These are phyloP conservation scores for Trinorchestia longiramus DNA, from an alignment of 1,140 invertebrate genomes.

Conservation along the genomic window DNA sequence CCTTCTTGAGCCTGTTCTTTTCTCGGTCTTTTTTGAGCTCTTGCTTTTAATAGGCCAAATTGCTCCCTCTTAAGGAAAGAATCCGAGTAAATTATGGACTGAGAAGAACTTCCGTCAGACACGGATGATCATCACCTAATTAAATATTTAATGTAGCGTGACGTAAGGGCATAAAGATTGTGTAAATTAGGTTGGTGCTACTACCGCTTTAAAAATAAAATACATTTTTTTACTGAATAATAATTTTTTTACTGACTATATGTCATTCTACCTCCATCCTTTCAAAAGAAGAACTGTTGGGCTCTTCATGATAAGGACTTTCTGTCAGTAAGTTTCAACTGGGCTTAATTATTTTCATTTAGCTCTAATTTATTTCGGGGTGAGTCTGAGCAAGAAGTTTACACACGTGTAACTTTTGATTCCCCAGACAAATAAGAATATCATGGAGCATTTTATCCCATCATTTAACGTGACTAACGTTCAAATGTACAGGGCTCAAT, in stretches of 20 bases:
- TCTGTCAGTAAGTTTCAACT: background rate
- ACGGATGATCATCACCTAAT: background rate
- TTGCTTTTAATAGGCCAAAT: background rate
- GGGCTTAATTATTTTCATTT: background rate
- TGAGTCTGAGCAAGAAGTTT: background rate
- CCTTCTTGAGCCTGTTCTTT: background rate
- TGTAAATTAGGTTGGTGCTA: background rate
- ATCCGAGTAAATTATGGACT: background rate
- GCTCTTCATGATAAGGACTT: background rate
- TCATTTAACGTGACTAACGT: background rate
- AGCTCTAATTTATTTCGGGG: background rate
- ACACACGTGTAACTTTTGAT: background rate
- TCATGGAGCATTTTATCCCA: background rate
- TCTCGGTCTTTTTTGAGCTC: background rate
- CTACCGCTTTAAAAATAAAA: background rate
- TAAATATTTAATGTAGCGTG: background rate
- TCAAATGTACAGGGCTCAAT: background rate
- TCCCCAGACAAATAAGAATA: no score
- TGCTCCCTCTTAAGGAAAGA: background rate
- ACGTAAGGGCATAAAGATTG: background rate
- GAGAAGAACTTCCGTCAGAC: background rate
- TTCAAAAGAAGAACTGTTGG: no score
- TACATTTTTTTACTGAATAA: background rate
- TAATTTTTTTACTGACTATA: background rate
- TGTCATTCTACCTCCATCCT: background rate